Conservation (phyloP, 2,113 vertebrate species). For the Hystrix cristata region DNA sequence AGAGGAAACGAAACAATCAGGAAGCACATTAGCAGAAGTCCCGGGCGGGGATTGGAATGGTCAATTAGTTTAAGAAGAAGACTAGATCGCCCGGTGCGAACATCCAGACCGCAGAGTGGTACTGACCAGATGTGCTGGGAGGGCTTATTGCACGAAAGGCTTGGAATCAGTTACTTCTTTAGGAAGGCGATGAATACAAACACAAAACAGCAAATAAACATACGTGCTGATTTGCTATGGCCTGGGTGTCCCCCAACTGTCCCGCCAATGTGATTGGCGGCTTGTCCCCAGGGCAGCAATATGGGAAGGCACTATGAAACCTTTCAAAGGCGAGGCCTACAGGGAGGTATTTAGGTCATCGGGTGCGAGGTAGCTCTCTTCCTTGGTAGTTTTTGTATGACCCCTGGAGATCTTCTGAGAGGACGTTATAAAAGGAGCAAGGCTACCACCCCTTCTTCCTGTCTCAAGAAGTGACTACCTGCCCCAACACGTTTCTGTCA, state of each 20-base stretch:
- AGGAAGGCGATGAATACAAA: not conserved
- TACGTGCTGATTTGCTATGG: rapidly evolving
- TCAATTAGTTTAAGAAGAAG: not conserved
- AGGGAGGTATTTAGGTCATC: not conserved
- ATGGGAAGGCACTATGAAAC: not conserved
- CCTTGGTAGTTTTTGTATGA: not conserved
- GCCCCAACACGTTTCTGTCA: too few relatives aligned
- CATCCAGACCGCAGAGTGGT: not conserved
- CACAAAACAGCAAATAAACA: not conserved
- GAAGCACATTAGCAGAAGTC: not conserved
- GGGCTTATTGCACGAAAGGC: not conserved
- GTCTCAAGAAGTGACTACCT: not conserved
- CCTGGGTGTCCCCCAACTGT: too few relatives aligned
- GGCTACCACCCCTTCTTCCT: not conserved
- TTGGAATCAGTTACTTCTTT: not conserved
- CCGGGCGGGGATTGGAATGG: too few relatives aligned
- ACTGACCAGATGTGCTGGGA: not conserved
- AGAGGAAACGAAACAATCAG: not conserved
- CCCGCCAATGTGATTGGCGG: not conserved
- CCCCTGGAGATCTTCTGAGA: not conserved
- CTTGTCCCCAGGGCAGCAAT: not conserved
- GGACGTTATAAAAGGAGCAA: not conserved
- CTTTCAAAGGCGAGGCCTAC: not conserved
- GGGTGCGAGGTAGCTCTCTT: not conserved
- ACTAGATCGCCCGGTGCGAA: not conserved